Base-by-base conservation (phyloP, 1,140 invertebrate genomes). In the Achatina immaculata region DNA sequence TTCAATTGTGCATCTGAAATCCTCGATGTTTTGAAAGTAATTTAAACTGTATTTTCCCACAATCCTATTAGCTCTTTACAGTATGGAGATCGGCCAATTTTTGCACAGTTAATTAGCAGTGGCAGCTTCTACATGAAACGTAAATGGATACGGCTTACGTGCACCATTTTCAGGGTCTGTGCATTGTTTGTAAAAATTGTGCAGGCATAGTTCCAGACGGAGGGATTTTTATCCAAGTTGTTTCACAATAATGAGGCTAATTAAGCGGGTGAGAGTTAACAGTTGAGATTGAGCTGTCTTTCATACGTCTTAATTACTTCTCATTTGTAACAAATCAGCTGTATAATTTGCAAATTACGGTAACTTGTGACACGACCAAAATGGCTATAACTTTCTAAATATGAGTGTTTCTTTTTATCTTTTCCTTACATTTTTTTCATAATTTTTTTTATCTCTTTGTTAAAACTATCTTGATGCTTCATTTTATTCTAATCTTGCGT, bases 21-120 rank as follows among this genome's bases (percentile, higher is more conserved):
- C 58, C 1, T 9, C n/a, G 9, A 28, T 62, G 58, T 62, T 62
- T 62, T 62, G 58, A 62, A 62, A 62, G 58, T 62, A 62, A 62
- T 62, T 62, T 28, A 62, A 62, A 62, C 58, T 28, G 31, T 62
- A 62, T 62, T 62, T 62, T 62, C 58, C 58, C 28, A 62, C 28
- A 4, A 28, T 31, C 58, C 58, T 62, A 62, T 62, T 62, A 62
- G 58, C 58, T 62, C 19, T 16, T 62, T 62, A 62, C n/a, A 62
- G 2, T 2, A n/a, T 2, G n/a, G 58, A 34, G 28, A 62, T 62
- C 58, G 9, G 58, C 28, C 58, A 62, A n/a, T 62, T 62, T 62
- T 28, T 62, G 58, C 31, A 31, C 58, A 62, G 58, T 62, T 62
- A 62, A 62, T 62, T 62, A 62, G 31, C 58, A 28, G 9, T 28